These are phyloP conservation scores for Leptatherina wallacei DNA, from an alignment of 2,797 vertebrate species.

Conservation along the genomic window DNA sequence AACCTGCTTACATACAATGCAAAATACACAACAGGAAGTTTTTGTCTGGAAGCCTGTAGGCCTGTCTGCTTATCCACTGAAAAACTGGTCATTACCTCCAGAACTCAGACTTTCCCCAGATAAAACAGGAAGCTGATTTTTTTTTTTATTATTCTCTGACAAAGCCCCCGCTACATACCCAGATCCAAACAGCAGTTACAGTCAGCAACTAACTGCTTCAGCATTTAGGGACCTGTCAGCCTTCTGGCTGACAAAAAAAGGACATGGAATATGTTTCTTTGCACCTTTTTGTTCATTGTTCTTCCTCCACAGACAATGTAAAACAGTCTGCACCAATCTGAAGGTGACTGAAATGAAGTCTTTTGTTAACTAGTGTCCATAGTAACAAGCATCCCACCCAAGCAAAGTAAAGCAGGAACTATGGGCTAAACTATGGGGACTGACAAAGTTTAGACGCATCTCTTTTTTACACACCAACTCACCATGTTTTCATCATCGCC, in stretches of 20 bases:
- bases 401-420: constrained; percentile 12
- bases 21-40: neutral
- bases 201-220: neutral
- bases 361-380: constrained; percentile 42
- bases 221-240: neutral
- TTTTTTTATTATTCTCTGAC: neutral
- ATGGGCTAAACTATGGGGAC: neutral
- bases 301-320: neutral
- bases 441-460: constrained; percentile 15
- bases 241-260: neutral
- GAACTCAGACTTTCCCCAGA: neutral
- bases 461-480: constrained; percentile 8
- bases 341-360: constrained; percentile 26
- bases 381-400: constrained; percentile 38
- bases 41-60: neutral
- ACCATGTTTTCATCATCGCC: constrained; percentile 7
- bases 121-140: neutral
- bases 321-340: constrained; percentile 28
- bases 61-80: neutral
- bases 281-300: neutral
- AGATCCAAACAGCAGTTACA: neutral
- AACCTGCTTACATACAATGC: neutral
- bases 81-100: neutral
- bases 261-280: neutral
- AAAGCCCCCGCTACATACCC: neutral